These are phyloP conservation scores for Gobiocypris rarus DNA, from an alignment of 2,113 vertebrate genomes.

Conservation along the genomic window DNA sequence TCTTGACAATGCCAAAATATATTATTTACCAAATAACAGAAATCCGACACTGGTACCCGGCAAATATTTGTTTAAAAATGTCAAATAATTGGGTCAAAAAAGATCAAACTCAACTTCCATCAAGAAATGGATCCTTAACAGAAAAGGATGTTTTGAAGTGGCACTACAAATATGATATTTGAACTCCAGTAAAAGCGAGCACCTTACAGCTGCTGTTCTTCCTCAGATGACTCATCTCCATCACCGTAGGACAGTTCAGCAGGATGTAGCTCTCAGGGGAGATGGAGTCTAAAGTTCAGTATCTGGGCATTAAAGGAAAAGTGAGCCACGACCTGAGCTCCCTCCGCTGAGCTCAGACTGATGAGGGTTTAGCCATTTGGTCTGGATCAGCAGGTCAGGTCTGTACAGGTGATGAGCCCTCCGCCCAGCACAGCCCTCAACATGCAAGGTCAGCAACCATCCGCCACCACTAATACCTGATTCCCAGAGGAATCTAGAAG, in stretches of 20 bases:
- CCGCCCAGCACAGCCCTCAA: slow-evolving; percentile 14
- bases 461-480: neutral
- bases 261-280: neutral
- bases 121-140: neutral
- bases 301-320: slow-evolving; percentile 35
- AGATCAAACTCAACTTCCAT: slow-evolving; percentile 15
- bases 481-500: slow-evolving; percentile 3
- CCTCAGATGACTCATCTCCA: slow-evolving; percentile 16
- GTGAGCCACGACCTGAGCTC: slow-evolving; percentile 20
- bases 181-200: neutral
- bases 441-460: neutral
- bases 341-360: slow-evolving; percentile 55
- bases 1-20: neutral
- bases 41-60: too few species aligned
- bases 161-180: neutral
- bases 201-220: neutral
- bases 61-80: neutral
- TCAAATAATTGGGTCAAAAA: neutral
- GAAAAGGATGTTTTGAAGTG: neutral
- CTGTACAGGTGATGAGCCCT: slow-evolving; percentile 51
- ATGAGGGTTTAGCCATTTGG: slow-evolving; percentile 57
- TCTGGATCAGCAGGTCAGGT: slow-evolving; percentile 48
- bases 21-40: too few species aligned
- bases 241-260: slow-evolving; percentile 13
- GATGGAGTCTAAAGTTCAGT: slow-evolving; percentile 36